A percentile compares a stretch with the other conserved stretches of the same genome.
Evolutionary conservation across 2,113 vertebrate genomes (phyloP).

Genomic region (Egretta garzetta): DNA sequence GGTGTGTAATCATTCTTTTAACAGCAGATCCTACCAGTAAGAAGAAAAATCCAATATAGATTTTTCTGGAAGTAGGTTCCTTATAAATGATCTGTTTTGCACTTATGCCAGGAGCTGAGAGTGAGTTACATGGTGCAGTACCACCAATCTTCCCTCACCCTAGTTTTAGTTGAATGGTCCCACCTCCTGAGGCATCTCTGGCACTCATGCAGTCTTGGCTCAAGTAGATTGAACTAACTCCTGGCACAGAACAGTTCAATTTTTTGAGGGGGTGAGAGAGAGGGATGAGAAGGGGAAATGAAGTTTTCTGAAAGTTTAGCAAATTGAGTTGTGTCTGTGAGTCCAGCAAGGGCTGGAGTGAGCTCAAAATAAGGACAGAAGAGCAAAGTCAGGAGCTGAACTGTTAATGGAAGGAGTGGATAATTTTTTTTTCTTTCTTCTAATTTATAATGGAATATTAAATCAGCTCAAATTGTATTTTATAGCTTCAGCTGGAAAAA

Average conservation of each 20-base stretch:
- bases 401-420: not conserved
- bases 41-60: not conserved
- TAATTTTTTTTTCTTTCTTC: not conserved
- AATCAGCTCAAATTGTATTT: not conserved
- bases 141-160: not conserved
- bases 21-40: not conserved
- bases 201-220: not conserved
- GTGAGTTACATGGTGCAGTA: not conserved
- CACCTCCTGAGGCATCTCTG: not conserved
- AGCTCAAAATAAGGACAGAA: not conserved
- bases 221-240: not conserved
- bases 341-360: accelerated
- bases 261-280: not conserved
- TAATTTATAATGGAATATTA: not conserved
- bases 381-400: not conserved
- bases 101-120: not conserved
- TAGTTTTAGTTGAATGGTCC: not conserved
- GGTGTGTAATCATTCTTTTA: not conserved
- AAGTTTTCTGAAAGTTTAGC: not conserved
- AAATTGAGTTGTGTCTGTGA: not conserved
- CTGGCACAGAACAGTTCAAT: not conserved
- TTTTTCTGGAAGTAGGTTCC: not conserved
- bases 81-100: not conserved
- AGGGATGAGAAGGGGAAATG: not conserved
- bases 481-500: not conserved